These are phyloP conservation scores for Neuroscelio doddi DNA, from an alignment of 2,888 invertebrate genomes.

Conservation along the genomic window DNA sequence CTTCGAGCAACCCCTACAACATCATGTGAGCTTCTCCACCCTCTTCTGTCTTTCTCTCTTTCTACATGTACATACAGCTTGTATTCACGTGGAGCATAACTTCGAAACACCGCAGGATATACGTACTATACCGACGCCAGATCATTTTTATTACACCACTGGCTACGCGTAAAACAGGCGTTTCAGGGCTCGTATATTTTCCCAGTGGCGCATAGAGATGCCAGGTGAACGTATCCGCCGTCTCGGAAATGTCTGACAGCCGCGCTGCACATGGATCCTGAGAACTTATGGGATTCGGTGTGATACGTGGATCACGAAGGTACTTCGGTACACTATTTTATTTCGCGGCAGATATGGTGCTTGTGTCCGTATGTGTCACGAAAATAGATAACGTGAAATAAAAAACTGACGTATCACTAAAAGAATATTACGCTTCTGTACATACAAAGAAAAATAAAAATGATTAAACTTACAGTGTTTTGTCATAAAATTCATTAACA, in stretches of 20 bases:
- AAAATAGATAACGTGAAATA: constrained; percentile 23
- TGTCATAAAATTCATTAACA: too few species aligned
- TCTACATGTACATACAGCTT: constrained; percentile 6
- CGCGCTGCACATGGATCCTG: constrained; percentile 19
- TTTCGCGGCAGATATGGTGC: constrained; percentile 3
- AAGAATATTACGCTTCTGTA: too few species aligned
- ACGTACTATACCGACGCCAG: constrained; percentile 42
- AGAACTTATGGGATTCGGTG: constrained; percentile 37
- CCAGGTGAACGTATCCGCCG: constrained; percentile 35
- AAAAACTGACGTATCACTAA: constrained; percentile 7
- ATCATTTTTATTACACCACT: constrained; percentile 56
- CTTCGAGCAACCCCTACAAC: constrained; percentile 43
- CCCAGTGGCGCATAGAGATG: constrained; percentile 35
- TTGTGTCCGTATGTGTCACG: constrained; percentile 4
- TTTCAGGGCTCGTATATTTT: constrained; percentile 52
- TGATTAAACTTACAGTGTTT: too few species aligned
- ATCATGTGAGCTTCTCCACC: constrained; percentile 4
- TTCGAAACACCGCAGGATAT: constrained; percentile 44
- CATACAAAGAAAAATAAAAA: too few species aligned
- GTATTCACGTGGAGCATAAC: constrained; percentile 43
- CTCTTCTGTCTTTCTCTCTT: neutral
- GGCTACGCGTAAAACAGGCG: constrained; percentile 57
- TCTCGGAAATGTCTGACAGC: constrained; percentile 37
- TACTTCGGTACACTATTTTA: constrained; percentile 29
- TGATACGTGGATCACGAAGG: constrained; percentile 35